Evolutionary conservation across 2,888 invertebrate genomes (phyloP).

Genomic region (Drosophila kambysellisi): DNA sequence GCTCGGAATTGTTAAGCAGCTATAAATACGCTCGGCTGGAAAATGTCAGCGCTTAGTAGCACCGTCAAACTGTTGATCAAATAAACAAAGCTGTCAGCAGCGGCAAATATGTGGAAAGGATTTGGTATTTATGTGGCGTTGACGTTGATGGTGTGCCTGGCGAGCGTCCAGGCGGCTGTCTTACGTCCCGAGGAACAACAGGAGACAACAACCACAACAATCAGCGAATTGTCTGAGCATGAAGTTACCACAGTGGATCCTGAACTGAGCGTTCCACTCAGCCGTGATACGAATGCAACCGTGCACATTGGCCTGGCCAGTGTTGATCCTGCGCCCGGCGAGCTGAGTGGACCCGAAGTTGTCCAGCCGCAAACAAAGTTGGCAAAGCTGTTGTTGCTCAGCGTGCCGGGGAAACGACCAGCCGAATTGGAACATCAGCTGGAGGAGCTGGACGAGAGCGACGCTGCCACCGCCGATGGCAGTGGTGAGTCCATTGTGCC

Average conservation of each 20-base stretch:
- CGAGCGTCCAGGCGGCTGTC: slow-evolving; percentile 51
- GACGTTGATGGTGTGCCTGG: slow-evolving; percentile 39
- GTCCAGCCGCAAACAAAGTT: slow-evolving; percentile 49
- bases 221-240: neutral
- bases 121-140: slow-evolving; percentile 35
- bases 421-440: slow-evolving; percentile 69
- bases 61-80: slow-evolving; percentile 46
- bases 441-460: slow-evolving; percentile 74
- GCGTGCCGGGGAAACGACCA: slow-evolving; percentile 72
- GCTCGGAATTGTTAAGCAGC: slow-evolving; percentile 15
- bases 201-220: slow-evolving; percentile 33
- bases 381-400: slow-evolving; percentile 76
- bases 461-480: slow-evolving; percentile 41
- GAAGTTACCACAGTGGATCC: slow-evolving; percentile 36
- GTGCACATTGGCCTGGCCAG: slow-evolving; percentile 47
- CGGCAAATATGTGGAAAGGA: slow-evolving; percentile 60
- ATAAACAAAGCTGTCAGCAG: slow-evolving; percentile 31
- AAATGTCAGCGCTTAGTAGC: slow-evolving; percentile 56
- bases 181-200: slow-evolving; percentile 45
- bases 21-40: slow-evolving; percentile 51
- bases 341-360: slow-evolving; percentile 29
- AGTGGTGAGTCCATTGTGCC: slow-evolving; percentile 33
- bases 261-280: slow-evolving; percentile 34
- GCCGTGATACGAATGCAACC: slow-evolving; percentile 68
- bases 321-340: slow-evolving; percentile 58